Evolutionary conservation across 2,888 invertebrate species (phyloP), one percentile per base, ranked within the genome.

Genomic region (Perizoma affinitatum): DNA sequence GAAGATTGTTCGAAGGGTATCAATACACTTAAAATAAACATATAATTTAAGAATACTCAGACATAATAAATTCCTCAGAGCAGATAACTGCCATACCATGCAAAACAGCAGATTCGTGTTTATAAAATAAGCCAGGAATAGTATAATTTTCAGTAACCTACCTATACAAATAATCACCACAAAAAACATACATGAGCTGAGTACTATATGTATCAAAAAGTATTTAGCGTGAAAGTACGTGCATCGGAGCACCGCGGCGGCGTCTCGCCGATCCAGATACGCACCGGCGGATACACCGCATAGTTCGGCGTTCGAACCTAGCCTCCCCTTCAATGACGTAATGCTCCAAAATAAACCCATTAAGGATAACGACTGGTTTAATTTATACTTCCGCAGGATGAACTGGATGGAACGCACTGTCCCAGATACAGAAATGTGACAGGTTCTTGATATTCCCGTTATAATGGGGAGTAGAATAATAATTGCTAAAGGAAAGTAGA

Each of bases 341-440:
- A 92, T 92, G 85, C 73, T 86, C 90, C 85, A 90, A 91, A 92
- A 91, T 92, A 91, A 89, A 89, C 88, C 83, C 79, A 87, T 80
- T 86, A 89, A 74, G 89, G 88, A 86, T 86, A 85, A 84, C 79
- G 72, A 70, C 70, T 66, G 57, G 61, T 61, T 71, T 69, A 79
- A 75, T 79, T 73, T 79, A 75, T 72, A 80, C 74, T 76, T 82
- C 78, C 78, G 76, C 68, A 71, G 69, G 44, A 68, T 51, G 52
- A 38, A 38, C 38, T 22, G 22, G 3, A 22, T 22, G 22, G 49
- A 42, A 56, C 54, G 50, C 63, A 59, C 36, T 33, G 43, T 48
- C 54, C 38, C 7, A 42, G 59, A 51, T 51, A 54, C 38, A 43
- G 34, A n/a, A n/a, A n/a, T n/a, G n/a, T n/a, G n/a, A n/a, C n/a